Evolutionary conservation across 92 coral and sea anemone genomes (phyloP).

Genomic region (Zoanthus sociatus): DNA sequence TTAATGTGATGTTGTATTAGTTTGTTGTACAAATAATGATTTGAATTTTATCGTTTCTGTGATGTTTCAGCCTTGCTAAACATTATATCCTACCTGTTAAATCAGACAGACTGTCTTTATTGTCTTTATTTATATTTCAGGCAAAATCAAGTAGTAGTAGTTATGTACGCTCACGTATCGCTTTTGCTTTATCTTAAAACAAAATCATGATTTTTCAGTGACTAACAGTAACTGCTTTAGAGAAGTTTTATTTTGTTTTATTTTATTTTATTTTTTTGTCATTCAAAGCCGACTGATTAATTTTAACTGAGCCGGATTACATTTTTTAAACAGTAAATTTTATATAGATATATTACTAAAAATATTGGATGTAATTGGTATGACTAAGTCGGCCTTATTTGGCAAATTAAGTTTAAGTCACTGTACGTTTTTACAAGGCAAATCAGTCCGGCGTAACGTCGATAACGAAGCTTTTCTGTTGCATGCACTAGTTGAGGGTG

Average conservation of each 20-base stretch:
- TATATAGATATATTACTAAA: background rate
- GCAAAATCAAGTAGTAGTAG: background rate
- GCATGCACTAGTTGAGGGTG: no score
- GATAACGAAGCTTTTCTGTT: no score
- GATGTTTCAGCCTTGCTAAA: background rate
- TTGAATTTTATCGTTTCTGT: conserved; percentile 6
- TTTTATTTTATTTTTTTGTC: background rate
- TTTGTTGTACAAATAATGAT: background rate
- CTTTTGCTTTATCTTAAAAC: background rate
- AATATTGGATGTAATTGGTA: background rate
- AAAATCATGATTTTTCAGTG: background rate
- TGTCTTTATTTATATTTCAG: background rate
- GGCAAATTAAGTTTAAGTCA: background rate
- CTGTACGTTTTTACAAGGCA: background rate
- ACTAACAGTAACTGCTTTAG: no score
- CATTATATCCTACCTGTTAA: background rate
- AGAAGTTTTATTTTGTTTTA: no score
- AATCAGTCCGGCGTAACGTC: background rate
- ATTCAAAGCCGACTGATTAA: background rate
- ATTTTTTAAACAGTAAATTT: no score
- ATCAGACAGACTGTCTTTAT: background rate
- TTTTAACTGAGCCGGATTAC: background rate
- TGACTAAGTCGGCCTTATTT: background rate
- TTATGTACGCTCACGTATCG: background rate
- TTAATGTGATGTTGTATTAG: background rate